Base-by-base conservation (phyloP, 2,888 invertebrate species). In the Nomada goodeniana region DNA sequence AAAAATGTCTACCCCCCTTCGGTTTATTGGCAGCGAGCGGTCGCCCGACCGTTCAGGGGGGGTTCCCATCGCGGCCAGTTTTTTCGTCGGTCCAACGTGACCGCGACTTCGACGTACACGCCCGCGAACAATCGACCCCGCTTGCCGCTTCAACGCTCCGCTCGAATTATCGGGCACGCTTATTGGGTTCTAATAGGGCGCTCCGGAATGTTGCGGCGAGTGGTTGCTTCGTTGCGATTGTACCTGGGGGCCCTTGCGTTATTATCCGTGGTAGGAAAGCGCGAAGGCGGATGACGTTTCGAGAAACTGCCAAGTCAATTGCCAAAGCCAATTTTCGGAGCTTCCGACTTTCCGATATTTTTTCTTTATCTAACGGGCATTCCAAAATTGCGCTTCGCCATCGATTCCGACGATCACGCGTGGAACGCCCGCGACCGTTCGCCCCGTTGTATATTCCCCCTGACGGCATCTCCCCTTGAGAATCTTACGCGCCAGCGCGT, bases 1-100 rank as follows among this genome's bases (percentile, higher is more conserved):
- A 83, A 82, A 84, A 87, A 89, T 84, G 86, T 83, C 83, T 81
- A 77, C 81, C 87, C 86, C 86, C 82, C 72, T 79, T 78, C 81
- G 82, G 84, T 80, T 84, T 87, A 88, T 86, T 88, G 84, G 88
- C 74, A 76, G 79, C 76, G 64, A 65, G 52, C 67, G 44, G 70
- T 53, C 57, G 60, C 67, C 52, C 55, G 55, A 67, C 69, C 59
- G 64, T 77, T 29, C 55, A 52, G 42, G 7, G 64, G 50, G 74
- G 78, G 65, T 23, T 68, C 79, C 81, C 81, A 50, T 50, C 55
- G 57, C 53, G 67, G 67, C 74, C 78, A 83, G 74, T 71, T 83
- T 82, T 80, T 82, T 68, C 78, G 7, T 47, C 53, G 18, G 42
- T 61, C 57, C 71, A 29, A 55, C 52, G 61, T 47, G 67, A 67